phyloP scores from a whole-genome alignment of 2,888 invertebrate genomes.

The Rhogogaster chlorosoma region DNA sequence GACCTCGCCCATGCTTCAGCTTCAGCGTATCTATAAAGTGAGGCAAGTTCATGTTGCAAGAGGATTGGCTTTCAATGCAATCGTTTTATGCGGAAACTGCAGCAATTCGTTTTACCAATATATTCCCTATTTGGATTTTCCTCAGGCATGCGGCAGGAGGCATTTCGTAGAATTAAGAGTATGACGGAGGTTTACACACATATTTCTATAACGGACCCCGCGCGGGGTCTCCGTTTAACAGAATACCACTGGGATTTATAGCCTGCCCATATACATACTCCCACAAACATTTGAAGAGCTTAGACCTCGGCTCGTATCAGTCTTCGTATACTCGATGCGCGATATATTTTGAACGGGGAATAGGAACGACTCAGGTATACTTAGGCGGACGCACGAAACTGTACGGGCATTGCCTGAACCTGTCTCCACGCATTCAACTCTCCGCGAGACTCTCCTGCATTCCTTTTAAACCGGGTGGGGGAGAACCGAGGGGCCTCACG shows the following conservation, averaged over 20 bases:
- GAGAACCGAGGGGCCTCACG: slow-evolving; percentile 58
- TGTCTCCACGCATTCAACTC: slow-evolving; percentile 76
- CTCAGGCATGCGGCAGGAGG: not conserved
- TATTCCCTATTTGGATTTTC: not conserved
- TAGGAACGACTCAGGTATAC: slow-evolving; percentile 64
- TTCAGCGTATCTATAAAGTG: not conserved
- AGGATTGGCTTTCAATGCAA: not conserved
- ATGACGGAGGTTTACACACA: not conserved
- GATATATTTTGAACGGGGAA: slow-evolving; percentile 76
- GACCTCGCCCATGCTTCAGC: no score
- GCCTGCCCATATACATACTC: not conserved
- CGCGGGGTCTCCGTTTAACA: not conserved
- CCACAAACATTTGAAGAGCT: not conserved
- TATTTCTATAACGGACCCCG: not conserved
- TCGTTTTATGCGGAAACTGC: no score
- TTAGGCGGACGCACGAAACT: slow-evolving; percentile 55
- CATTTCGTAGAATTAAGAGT: not conserved
- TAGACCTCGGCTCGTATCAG: not conserved
- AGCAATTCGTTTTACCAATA: not conserved
- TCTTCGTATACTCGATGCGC: slow-evolving; percentile 60
- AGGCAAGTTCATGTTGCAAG: not conserved
- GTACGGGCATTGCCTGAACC: slow-evolving; percentile 73
- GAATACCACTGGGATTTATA: not conserved
- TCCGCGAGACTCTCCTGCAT: slow-evolving; percentile 73
- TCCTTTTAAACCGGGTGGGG: slow-evolving; percentile 69